Evolutionary conservation across 2,888 invertebrate genomes (phyloP), one percentile per base, ranked within the genome.

Genomic region (Acleris cristana): DNA sequence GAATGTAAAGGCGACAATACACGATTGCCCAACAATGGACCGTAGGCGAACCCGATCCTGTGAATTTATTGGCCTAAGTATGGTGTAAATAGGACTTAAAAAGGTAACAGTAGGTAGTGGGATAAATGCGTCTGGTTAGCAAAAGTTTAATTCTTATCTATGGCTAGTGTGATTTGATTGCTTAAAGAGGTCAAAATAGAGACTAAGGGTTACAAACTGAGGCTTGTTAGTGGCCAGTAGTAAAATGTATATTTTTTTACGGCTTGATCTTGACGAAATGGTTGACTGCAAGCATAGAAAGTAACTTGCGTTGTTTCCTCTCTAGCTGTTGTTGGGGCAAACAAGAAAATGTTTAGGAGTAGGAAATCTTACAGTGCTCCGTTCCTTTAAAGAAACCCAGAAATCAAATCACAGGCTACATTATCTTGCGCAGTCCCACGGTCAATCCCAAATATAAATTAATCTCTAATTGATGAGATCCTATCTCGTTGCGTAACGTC

Each of bases 381-480:
- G 10, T 34, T 34, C 34, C 10, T 3, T 34, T 10, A 10, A 40
- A 40, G 40, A 4, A 40, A 40, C 14, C 0, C 40, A 12, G 14
- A 40, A 12, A 40, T 40, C 40, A 40, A 40, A 14, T 14, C 40
- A 14, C 40, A 40, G 14, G 40, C 40, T 14, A 14, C 14, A 10
- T 14, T 40, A 40, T 40, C 40, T 40, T 40, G 1, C 34, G 14
- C 55, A 19, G 51, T 67, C 67, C 63, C 62, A 67, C 67, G 67
- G 67, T 67, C 67, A 67, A 52, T 34, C 57, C 62, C 23, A 58
- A 78, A 81, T 79, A 84, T 82, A 87, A 87, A 88, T 88, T 89
- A 88, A 89, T 89, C 84, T 88, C 83, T 90, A 91, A 92, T 91
- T 91, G 90, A 87, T 79, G 76, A 76, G 91, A 89, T 90, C 79